Base-by-base conservation (phyloP, 2,113 vertebrate genomes). In the Marmota flaviventris region DNA sequence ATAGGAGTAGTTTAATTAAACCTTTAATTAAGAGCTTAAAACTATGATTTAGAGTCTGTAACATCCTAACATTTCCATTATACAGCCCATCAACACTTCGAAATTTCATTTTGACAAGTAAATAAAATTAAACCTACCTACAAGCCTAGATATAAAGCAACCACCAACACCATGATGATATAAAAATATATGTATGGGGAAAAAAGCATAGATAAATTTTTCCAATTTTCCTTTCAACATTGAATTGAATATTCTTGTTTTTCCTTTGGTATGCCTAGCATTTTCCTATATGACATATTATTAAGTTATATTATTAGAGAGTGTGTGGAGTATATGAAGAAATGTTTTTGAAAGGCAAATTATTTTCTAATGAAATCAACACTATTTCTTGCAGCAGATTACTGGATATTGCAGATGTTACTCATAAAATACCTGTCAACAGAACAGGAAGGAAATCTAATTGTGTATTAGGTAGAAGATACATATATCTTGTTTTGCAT, bases 301-400 rank as follows among this genome's bases (percentile, higher is more conserved):
- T 95, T 95, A 91, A 92, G 27, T 94, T 82, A 78, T 78, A 51
- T 83, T 76, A 93, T 94, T 96, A 93, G 58, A 76, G 39, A 56
- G 18, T 75, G n/a, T 85, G 88, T 85, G 77, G 77, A 96, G 39
- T 94, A 24, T 75, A 95, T 95, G 86, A 88, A 95, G 65, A 94
- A 93, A n/a, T 86, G 39, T 85, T 96, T 45, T 94, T 85, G 89
- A 93, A 88, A 91, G 16, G 73, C 18, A 96, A 97, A 95, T 94
- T 90, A 96, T 85, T 94, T 95, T 96, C 85, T 98, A 95, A 97
- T 98, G 67, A 96, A 94, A 97, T 97, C 82, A 97, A 14, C 48
- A 93, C 73, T 95, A 89, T 97, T 96, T 95, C 91, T 93, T 94
- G 73, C 78, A 91, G 69, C 82, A 82, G 77, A 92, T 95, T 95